These are phyloP conservation scores for Zaprionus nigranus DNA, from an alignment of 1,140 invertebrate genomes.

Conservation along the genomic window DNA sequence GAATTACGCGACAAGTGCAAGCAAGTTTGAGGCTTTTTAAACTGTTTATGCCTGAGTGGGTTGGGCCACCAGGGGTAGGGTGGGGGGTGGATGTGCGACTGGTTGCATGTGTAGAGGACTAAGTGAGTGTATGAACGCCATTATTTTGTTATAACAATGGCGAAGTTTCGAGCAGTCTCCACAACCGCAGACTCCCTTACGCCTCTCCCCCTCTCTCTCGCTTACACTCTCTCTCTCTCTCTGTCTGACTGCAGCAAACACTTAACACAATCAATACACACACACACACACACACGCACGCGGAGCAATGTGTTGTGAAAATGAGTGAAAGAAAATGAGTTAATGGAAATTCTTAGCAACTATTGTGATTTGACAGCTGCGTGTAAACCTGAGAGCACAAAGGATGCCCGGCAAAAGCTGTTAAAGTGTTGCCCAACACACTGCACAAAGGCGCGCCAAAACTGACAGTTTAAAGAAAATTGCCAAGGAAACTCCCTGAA, in stretches of 20 bases:
- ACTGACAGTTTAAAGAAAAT: conserved; percentile 71
- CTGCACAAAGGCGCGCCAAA: conserved; percentile 53
- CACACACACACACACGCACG: conserved; percentile 33
- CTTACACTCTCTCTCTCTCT: background rate
- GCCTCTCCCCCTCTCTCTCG: conserved; percentile 1
- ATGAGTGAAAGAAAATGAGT: conserved; percentile 72
- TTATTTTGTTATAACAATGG: conserved; percentile 82
- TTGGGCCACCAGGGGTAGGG: background rate
- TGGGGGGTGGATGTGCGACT: conserved; percentile 21
- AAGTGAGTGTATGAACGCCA: conserved; percentile 62
- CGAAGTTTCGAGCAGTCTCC: conserved; percentile 64
- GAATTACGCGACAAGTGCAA: conserved; percentile 80
- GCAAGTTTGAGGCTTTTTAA: conserved; percentile 80
- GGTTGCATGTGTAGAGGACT: conserved; percentile 14
- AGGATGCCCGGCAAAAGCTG: conserved; percentile 45
- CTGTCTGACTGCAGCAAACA: conserved; percentile 52
- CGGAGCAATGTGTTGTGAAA: conserved; percentile 27
- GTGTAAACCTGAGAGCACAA: conserved; percentile 70
- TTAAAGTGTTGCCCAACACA: conserved; percentile 55
- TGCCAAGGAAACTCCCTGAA: conserved; percentile 46
- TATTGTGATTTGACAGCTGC: conserved; percentile 82
- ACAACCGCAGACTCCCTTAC: conserved; percentile 31
- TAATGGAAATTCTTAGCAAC: conserved; percentile 82
- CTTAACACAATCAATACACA: conserved; percentile 74
- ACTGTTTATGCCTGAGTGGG: conserved; percentile 60